phyloP scores from a whole-genome alignment of 2,797 vertebrate species.

The Bufotes viridis region DNA sequence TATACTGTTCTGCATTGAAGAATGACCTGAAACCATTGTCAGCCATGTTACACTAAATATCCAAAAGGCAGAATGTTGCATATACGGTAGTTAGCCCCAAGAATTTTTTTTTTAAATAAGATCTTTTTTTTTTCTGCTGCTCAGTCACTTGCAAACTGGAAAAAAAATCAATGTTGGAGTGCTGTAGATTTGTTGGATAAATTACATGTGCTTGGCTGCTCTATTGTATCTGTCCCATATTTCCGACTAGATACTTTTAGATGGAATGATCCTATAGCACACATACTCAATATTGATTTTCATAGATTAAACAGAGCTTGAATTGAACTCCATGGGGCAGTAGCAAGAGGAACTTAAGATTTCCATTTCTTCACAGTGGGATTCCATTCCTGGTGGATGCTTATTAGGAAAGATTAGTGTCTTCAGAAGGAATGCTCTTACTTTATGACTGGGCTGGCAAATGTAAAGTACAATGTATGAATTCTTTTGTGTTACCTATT shows the following conservation, averaged over 20 bases:
- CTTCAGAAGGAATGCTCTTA: constrained; percentile 59
- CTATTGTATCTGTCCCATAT: constrained; percentile 89
- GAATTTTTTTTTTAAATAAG: constrained; percentile 85
- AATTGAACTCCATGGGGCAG: constrained; percentile 67
- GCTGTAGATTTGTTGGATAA: constrained; percentile 85
- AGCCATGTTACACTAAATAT: constrained; percentile 78
- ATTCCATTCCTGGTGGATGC: constrained; percentile 63
- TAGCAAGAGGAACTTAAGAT: constrained; percentile 71
- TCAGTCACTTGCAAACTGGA: constrained; percentile 88
- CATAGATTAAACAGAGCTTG: constrained; percentile 86
- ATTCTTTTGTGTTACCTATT: constrained; percentile 60
- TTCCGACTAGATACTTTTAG: constrained; percentile 85
- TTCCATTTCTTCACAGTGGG: constrained; percentile 64
- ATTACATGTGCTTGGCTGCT: constrained; percentile 88
- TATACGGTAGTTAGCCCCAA: constrained; percentile 84
- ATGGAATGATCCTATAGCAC: constrained; percentile 85
- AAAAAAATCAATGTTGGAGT: constrained; percentile 93
- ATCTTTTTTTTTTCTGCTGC: constrained; percentile 76
- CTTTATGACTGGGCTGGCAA: constrained; percentile 60
- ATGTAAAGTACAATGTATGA: constrained; percentile 55
- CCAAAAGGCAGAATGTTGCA: constrained; percentile 80
- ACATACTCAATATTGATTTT: constrained; percentile 88
- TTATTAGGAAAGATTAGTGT: constrained; percentile 62
- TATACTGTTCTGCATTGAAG: constrained; percentile 65
- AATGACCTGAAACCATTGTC: constrained; percentile 87